A percentile compares a stretch with the other conserved stretches of the same genome.
phyloP scores from a whole-genome alignment of 2,888 invertebrate genomes.

The Diogma glabrata region DNA sequence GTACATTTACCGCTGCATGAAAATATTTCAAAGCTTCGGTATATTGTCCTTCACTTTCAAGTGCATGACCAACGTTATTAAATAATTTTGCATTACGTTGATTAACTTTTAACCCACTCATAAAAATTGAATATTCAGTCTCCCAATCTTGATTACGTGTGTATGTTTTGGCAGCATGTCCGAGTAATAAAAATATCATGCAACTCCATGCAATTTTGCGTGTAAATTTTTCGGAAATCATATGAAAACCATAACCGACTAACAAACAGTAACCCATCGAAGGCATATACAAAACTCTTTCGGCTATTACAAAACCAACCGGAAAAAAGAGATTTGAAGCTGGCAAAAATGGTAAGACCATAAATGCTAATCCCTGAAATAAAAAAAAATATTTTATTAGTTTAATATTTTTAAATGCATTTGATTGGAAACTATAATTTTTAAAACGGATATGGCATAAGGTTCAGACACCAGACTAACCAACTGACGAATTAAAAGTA shows the following conservation, averaged over 20 bases:
- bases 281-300: conserved; percentile 89
- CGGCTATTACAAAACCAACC: conserved; percentile 94
- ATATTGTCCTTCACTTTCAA: conserved; percentile 61
- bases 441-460: no score
- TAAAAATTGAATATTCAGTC: conserved; percentile 86
- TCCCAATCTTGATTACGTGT: conserved; percentile 87
- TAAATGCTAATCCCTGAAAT: conserved; percentile 69
- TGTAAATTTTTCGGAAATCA: conserved; percentile 51
- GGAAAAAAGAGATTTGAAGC: conserved; percentile 93
- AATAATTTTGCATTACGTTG: conserved; percentile 64
- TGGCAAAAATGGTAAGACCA: conserved; percentile 85
- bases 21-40: conserved; percentile 81
- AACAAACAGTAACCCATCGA: conserved; percentile 96
- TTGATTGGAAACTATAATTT: no score
- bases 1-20: conserved; percentile 83
- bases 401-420: no score
- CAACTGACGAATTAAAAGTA: no score
- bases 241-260: conserved; percentile 74
- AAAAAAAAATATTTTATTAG: conserved; percentile 12
- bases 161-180: conserved; percentile 78
- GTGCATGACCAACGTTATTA: conserved; percentile 93
- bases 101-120: conserved; percentile 61
- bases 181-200: conserved; percentile 53
- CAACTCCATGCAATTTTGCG: conserved; percentile 54
- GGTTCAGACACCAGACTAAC: no score